Evolutionary conservation across 2,888 invertebrate species (phyloP), one percentile per base, ranked within the genome.

Genomic region (Drosophila rubida): DNA sequence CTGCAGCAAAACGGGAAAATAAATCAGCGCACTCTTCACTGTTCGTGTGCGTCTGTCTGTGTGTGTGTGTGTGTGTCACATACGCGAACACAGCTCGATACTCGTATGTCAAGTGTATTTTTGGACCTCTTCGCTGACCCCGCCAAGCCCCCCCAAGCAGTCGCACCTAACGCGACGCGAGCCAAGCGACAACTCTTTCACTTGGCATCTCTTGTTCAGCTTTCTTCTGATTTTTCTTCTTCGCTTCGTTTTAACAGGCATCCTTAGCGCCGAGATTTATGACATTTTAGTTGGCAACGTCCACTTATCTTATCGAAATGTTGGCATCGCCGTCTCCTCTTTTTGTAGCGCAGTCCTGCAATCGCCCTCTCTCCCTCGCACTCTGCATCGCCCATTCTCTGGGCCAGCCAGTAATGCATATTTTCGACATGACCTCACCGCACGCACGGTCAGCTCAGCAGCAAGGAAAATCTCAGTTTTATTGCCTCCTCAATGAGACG

Each of bases 241-340:
- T 68, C 46, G 67, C 48, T 75, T 72, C 67, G 71, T 85, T 64
- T 68, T 78, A 64, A 64, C 78, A 89, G 90, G 90, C 89, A 90
- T 92, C 90, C 89, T 91, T 91, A 89, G 88, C 85, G 84, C 80
- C 64, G 78, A 92, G 92, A 91, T 91, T 91, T 92, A 91, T 91
- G 90, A 87, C 78, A 85, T 80, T 90, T 88, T 86, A 88, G 89
- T 91, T 92, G 91, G 91, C 91, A 91, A 82, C 91, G 89, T 90
- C 89, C 87, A 90, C 90, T 90, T 91, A 91, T 91, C 92, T 92
- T 91, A 91, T 91, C 91, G 89, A 88, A 89, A 80, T 83, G 89
- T 91, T 92, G 91, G 91, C 92, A 91, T 90, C 90, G 85, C 76
- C 65, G 66, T 68, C 64, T 51, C 62, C 37, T 48, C 6, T 30